These are phyloP conservation scores for Heliconius ethilla DNA, from an alignment of 2,888 invertebrate genomes.

Conservation along the genomic window DNA sequence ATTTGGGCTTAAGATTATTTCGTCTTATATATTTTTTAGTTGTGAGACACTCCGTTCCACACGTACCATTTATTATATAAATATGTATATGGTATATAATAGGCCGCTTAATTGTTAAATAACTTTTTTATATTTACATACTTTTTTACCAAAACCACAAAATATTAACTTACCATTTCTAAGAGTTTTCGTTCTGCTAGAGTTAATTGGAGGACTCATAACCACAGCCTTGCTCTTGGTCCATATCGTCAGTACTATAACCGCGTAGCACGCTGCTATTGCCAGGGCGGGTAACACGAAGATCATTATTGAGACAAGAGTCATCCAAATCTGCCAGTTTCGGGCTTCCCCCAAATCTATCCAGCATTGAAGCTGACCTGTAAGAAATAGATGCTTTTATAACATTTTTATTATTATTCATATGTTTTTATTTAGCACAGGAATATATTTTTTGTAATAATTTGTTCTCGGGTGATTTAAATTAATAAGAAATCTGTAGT, in stretches of 20 bases:
- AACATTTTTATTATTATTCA: background rate
- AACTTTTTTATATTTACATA: background rate
- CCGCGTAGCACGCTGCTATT: slow-evolving; percentile 93
- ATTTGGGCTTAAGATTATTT: too few species aligned
- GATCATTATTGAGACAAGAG: slow-evolving; percentile 88
- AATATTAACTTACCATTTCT: slow-evolving; percentile 60
- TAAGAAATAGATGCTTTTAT: slow-evolving; percentile 37
- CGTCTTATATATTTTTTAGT: too few species aligned
- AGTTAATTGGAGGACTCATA: slow-evolving; percentile 78
- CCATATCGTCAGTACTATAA: slow-evolving; percentile 97
- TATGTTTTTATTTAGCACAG: background rate
- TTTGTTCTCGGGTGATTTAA: too few species aligned
- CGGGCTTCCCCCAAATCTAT: slow-evolving; percentile 88
- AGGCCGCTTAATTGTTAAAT: too few species aligned
- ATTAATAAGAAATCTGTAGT: too few species aligned
- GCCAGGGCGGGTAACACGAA: slow-evolving; percentile 94
- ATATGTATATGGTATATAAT: too few species aligned
- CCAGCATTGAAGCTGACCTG: slow-evolving; percentile 92
- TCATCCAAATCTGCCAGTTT: slow-evolving; percentile 95
- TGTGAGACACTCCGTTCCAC: too few species aligned
- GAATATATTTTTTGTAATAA: too few species aligned
- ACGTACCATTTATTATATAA: too few species aligned
- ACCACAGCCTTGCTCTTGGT: slow-evolving; percentile 88
- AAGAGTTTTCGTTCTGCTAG: slow-evolving; percentile 70
- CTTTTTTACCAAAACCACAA: background rate